Evolutionary conservation across 2,888 invertebrate genomes (phyloP).

Genomic region (Malthinus seriepunctatus): DNA sequence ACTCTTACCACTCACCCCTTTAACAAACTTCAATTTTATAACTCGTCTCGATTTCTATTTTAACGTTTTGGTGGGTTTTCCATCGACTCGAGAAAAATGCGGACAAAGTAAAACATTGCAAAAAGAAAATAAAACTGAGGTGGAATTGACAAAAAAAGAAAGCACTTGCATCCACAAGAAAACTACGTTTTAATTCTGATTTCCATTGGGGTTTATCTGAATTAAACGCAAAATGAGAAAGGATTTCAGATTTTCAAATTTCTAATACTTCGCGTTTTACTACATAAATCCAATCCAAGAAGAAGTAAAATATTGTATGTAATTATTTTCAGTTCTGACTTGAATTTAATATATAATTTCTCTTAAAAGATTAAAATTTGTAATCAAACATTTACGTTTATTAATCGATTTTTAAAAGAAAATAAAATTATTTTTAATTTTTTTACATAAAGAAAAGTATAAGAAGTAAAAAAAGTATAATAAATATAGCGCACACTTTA

Average conservation of each 20-base stretch:
- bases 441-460: neutral
- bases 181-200: conserved; percentile 56
- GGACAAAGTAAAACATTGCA: neutral
- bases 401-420: neutral
- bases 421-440: neutral
- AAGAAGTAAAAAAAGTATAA: conserved; percentile 24
- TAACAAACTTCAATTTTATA: no score
- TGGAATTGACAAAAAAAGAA: conserved; percentile 19
- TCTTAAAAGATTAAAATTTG: conserved; percentile 6
- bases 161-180: conserved; percentile 43
- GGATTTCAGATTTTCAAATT: conserved; percentile 54
- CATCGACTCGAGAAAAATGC: no score
- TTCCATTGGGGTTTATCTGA: conserved; percentile 54
- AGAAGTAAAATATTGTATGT: conserved; percentile 46
- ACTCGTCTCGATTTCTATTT: no score
- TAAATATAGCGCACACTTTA: conserved; percentile 38
- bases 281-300: conserved; percentile 44
- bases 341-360: conserved; percentile 16
- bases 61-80: no score
- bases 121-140: conserved; percentile 14
- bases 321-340: conserved; percentile 49
- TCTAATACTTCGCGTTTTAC: conserved; percentile 48
- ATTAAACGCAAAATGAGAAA: conserved; percentile 54
- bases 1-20: no score
- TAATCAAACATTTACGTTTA: conserved; percentile 5